Evolutionary conservation across 2,113 vertebrate species (phyloP), one percentile per base, ranked within the genome.

Genomic region (Corvus hawaiiensis): DNA sequence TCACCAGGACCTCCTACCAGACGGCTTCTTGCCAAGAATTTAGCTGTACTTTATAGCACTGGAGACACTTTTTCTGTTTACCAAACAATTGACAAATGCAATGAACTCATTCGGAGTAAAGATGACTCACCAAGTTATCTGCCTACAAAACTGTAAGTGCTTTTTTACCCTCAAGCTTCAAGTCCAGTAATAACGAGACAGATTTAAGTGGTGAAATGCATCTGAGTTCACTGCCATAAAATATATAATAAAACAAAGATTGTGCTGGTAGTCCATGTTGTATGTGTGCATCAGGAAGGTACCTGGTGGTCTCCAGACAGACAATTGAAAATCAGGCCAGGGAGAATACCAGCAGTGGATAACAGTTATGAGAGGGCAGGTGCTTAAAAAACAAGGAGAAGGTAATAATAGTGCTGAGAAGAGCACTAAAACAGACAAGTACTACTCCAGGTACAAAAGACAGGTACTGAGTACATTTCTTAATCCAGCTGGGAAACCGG

Each of bases 71-170:
- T 99, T 64, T 97, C 98, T 85, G 98, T 98, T 93, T 98, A 98
- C 89, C 97, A 99, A 67, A 98, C 98, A 84, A 98, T 99, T 92
- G 99, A 99, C 85, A 98, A 98, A 94, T 99, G 99, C 97, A 99
- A 99, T 97, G 99, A 99, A 91, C 98, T 99, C 94, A 99, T 99
- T 96, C 98, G 98, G 81, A 99, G 98, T 97, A 99, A 98, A 98
- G 99, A 99, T 96, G 99, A 99, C 97, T 99, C 99, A 24, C 99
- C 99, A 66, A 99, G 99, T 76, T 98, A 98, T 89, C 98, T 99
- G 77, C 99, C 99, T 16, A 99, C 98, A 3, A 98, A 99, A 91
- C 98, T 99, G 99, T 99, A 97, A 99, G 99, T 96, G 27, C 21
- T 37, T 68, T 63, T 90, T 83, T 77, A 80, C 48, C 68, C 59